phyloP scores from a whole-genome alignment of 2,113 vertebrate species.

The Psilopogon haemacephalus region DNA sequence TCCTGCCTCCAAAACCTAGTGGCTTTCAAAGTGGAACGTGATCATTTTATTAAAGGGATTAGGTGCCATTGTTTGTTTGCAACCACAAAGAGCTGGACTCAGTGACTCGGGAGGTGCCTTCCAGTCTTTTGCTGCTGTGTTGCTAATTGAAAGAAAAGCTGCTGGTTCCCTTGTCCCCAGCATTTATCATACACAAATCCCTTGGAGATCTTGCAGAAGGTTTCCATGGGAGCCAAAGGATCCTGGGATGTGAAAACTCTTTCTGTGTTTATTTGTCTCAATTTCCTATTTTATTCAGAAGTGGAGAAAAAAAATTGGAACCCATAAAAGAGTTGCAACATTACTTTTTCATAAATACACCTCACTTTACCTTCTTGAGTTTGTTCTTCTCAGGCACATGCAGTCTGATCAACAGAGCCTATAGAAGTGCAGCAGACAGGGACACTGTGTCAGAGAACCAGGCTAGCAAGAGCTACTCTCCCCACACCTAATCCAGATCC shows the following conservation, averaged over 20 bases:
- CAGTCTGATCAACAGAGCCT: not conserved
- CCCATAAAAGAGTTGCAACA: not conserved
- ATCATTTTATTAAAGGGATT: conserved; percentile 61
- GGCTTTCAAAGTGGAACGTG: conserved; percentile 49
- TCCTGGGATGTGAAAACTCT: not conserved
- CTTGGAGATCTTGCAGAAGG: conserved; percentile 6
- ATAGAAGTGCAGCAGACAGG: not conserved
- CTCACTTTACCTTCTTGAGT: not conserved
- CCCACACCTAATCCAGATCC: not conserved
- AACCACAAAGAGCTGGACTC: not conserved
- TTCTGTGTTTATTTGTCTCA: not conserved
- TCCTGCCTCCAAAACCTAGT: conserved; percentile 26
- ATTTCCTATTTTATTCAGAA: not conserved
- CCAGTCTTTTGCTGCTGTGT: conserved; percentile 16
- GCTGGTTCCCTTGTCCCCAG: conserved; percentile 18
- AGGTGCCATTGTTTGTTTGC: conserved; percentile 41
- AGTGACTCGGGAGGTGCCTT: conserved; percentile 32
- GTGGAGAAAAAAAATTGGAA: not conserved
- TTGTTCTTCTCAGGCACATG: not conserved
- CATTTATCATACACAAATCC: conserved; percentile 30
- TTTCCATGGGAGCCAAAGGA: not conserved
- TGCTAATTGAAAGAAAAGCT: conserved; percentile 54
- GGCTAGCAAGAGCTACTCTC: not conserved
- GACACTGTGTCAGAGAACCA: not conserved
- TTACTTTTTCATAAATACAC: not conserved